These are phyloP conservation scores for Parauchenoglanis punctatus DNA, from an alignment of 2,797 vertebrate species.

Conservation along the genomic window DNA sequence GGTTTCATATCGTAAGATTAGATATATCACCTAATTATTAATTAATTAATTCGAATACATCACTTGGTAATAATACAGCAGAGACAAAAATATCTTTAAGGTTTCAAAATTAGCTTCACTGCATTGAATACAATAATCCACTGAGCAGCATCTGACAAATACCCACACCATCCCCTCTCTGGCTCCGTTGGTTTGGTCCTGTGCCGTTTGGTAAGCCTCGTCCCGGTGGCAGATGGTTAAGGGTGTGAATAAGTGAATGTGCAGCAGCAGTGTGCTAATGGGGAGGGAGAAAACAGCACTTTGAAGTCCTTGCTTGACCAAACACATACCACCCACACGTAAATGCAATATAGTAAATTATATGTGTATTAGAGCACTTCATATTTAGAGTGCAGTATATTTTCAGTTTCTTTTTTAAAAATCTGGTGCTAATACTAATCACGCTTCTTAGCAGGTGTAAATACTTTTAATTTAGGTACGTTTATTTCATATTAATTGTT, in stretches of 20 bases:
- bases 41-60: neutral
- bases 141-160: neutral
- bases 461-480: neutral
- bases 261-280: conserved; percentile 27
- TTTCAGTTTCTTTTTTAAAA: neutral
- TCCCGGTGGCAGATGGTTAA: conserved; percentile 50
- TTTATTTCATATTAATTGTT: neutral
- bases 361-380: neutral
- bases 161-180: neutral
- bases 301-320: conserved; percentile 13
- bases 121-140: neutral
- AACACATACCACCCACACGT: neutral
- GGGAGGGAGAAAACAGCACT: neutral
- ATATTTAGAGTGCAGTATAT: neutral
- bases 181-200: neutral
- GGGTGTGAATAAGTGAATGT: conserved; percentile 45
- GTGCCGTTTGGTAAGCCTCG: neutral
- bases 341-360: neutral
- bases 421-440: no score
- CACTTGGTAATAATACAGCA: neutral
- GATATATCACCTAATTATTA: neutral
- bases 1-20: neutral
- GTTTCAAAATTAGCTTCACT: neutral
- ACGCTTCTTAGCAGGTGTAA: neutral
- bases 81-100: neutral